These are phyloP conservation scores for Lontra canadensis DNA, from an alignment of 2,113 vertebrate species.

Conservation along the genomic window DNA sequence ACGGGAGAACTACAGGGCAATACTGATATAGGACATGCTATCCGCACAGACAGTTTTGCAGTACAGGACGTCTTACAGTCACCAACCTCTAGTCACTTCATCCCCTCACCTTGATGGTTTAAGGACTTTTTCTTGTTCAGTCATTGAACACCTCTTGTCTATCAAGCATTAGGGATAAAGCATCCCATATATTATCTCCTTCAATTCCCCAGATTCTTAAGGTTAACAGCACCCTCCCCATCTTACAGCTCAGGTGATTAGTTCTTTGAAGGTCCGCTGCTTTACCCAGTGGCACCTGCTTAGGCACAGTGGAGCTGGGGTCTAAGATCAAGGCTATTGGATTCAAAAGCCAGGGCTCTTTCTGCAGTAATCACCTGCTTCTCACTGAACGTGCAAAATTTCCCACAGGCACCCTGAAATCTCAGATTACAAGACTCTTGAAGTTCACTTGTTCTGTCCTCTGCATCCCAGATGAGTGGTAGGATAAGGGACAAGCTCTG, in stretches of 20 bases:
- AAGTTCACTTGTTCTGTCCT: not conserved
- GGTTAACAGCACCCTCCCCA: not conserved
- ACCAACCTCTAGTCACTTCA: not conserved
- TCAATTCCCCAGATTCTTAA: not conserved
- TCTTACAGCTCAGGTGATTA: not conserved
- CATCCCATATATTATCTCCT: not conserved
- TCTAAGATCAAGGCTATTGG: not conserved
- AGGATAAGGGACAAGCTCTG: too few species aligned
- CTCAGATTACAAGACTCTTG: not conserved
- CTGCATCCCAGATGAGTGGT: fast-evolving
- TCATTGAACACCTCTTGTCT: not conserved
- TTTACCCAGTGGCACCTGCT: not conserved
- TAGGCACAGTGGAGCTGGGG: not conserved
- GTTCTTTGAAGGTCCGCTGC: not conserved
- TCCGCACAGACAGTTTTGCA: not conserved
- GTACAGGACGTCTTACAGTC: not conserved
- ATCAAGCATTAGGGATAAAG: not conserved
- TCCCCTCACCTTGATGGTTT: not conserved
- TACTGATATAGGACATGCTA: not conserved
- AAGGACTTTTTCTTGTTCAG: not conserved
- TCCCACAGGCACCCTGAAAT: not conserved
- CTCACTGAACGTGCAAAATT: not conserved
- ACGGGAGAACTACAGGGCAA: not conserved
- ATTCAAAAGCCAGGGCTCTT: not conserved
- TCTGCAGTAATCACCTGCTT: not conserved